These are phyloP conservation scores for Andrena cerasifolii DNA, from an alignment of 1,140 invertebrate species.

Conservation along the genomic window DNA sequence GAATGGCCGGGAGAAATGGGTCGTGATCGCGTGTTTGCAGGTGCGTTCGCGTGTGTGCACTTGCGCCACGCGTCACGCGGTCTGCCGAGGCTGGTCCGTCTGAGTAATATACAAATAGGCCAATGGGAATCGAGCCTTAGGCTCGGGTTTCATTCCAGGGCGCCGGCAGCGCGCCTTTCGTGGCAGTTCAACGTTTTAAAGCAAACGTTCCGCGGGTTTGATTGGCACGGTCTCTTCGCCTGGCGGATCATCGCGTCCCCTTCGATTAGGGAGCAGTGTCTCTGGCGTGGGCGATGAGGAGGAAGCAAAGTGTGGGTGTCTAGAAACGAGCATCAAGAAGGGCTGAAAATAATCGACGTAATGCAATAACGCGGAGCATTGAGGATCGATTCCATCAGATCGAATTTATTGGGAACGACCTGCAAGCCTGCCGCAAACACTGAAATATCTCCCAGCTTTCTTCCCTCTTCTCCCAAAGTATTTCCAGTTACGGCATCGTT, in stretches of 20 bases:
- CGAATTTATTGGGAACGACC: background rate
- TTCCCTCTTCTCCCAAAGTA: background rate
- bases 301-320: no score
- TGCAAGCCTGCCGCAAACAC: background rate
- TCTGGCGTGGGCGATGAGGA: no score
- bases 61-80: slow-evolving; percentile 18
- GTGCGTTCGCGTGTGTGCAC: background rate
- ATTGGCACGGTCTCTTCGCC: background rate
- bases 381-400: no score
- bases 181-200: background rate
- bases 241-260: background rate
- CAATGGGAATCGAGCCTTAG: background rate
- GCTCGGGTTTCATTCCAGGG: slow-evolving; percentile 1
- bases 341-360: no score
- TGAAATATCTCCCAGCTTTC: background rate
- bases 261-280: no score
- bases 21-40: slow-evolving; percentile 25
- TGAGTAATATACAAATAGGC: slow-evolving; percentile 41
- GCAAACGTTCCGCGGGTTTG: background rate
- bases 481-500: background rate
- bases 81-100: background rate
- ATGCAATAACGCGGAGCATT: no score
- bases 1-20: slow-evolving; percentile 62
- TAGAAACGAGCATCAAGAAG: no score
- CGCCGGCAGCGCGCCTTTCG: slow-evolving; percentile 3